phyloP scores from a whole-genome alignment of 2,888 invertebrate species.

The Camponotus fellah region DNA sequence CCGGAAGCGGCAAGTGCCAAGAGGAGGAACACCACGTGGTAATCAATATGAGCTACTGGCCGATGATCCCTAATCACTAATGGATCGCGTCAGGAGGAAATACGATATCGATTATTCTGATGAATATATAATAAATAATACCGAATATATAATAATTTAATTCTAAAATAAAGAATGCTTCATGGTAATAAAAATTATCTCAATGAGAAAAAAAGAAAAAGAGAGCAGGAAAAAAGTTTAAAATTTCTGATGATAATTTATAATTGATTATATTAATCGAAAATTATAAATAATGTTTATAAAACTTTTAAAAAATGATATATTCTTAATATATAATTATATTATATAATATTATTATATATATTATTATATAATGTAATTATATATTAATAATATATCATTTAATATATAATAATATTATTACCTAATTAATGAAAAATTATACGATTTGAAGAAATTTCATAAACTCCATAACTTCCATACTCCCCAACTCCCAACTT shows the following conservation, averaged over 20 bases:
- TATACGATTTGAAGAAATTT: not conserved
- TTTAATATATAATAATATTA: too few species aligned
- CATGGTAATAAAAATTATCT: not conserved
- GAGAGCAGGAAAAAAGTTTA: not conserved
- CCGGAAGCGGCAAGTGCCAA: conserved; percentile 74
- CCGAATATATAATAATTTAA: conserved; percentile 15
- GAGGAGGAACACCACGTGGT: conserved; percentile 71
- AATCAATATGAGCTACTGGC: conserved; percentile 58
- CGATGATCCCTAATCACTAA: conserved; percentile 58
- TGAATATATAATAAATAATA: not conserved
- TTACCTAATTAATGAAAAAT: not conserved
- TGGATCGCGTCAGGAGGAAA: conserved; percentile 34
- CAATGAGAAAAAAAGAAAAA: not conserved
- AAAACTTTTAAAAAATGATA: too few species aligned
- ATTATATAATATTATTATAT: too few species aligned
- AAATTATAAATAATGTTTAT: not conserved
- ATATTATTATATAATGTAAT: too few species aligned
- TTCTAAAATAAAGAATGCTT: not conserved
- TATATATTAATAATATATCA: too few species aligned
- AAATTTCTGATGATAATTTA: not conserved
- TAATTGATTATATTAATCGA: not conserved
- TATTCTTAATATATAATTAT: too few species aligned
- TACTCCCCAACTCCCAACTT: too few species aligned
- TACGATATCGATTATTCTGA: conserved; percentile 51
- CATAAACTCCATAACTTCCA: not conserved